Conservation (phyloP, 2,888 invertebrate genomes). For the Tillus elongatus region DNA sequence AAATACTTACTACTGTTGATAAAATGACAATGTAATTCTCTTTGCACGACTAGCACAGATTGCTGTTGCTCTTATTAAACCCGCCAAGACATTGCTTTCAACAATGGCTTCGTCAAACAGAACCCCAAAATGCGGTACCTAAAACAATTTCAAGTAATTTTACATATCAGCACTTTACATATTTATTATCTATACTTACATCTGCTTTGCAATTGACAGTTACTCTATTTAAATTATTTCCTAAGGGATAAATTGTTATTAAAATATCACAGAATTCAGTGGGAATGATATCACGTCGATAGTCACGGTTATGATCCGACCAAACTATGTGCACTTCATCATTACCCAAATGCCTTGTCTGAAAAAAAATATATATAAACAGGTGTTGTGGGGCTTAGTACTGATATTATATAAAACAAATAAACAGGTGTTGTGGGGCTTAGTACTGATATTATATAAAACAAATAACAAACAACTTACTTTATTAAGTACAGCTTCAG, state of each 20-base stretch:
- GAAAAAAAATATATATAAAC: conserved; percentile 25
- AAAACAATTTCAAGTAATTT: conserved; percentile 20
- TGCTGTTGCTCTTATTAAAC: conserved; percentile 81
- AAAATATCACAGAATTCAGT: conserved; percentile 99
- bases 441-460: neutral
- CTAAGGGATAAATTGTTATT: conserved; percentile 89
- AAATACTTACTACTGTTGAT: conserved; percentile 74
- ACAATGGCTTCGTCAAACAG: conserved; percentile 87
- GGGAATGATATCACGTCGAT: conserved; percentile 92
- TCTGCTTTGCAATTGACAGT: conserved; percentile 82
- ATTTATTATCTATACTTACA: too few relatives aligned
- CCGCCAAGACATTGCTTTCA: conserved; percentile 64
- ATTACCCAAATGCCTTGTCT: conserved; percentile 92
- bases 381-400: neutral
- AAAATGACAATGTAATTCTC: conserved; percentile 78
- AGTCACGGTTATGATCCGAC: conserved; percentile 95
- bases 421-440: conserved; percentile 2
- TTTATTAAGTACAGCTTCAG: conserved; percentile 81
- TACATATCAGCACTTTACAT: too few relatives aligned
- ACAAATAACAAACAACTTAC: conserved; percentile 38
- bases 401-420: neutral
- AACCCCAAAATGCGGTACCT: conserved; percentile 91
- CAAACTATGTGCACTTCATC: conserved; percentile 99
- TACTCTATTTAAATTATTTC: conserved; percentile 75
- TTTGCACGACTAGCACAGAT: conserved; percentile 87